phyloP scores from a whole-genome alignment of 2,113 vertebrate species.

The Sigmodon hispidus region DNA sequence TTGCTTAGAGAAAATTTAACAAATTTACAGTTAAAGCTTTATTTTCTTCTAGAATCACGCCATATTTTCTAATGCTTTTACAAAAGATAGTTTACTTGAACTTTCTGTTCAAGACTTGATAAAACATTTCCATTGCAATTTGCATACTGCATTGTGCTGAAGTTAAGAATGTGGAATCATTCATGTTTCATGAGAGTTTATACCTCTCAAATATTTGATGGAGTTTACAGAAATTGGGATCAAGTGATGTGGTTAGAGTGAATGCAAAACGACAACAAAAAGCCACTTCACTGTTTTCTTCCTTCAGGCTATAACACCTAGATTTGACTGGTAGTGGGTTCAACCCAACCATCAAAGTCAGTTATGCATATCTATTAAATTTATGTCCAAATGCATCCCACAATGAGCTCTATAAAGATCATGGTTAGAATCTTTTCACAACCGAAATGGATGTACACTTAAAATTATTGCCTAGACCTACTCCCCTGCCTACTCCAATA shows the following conservation, averaged over 20 bases:
- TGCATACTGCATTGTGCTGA: not conserved
- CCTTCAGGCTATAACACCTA: fast-evolving
- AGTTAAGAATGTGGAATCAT: not conserved
- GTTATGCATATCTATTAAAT: not conserved
- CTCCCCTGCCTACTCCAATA: not conserved
- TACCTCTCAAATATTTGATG: not conserved
- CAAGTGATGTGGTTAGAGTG: not conserved
- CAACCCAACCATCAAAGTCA: not conserved
- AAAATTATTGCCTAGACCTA: not conserved
- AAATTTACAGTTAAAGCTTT: not conserved
- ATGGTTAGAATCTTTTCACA: not conserved
- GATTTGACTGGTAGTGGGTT: fast-evolving
- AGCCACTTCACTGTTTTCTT: not conserved
- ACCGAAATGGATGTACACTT: not conserved
- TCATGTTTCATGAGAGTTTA: not conserved
- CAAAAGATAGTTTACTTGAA: not conserved
- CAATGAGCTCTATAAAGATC: not conserved
- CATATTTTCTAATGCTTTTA: not conserved
- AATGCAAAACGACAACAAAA: not conserved
- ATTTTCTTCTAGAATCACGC: not conserved
- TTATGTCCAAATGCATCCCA: not conserved
- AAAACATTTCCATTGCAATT: not conserved
- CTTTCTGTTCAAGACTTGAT: not conserved
- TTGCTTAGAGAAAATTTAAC: not conserved
- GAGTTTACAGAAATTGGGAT: not conserved